Evolutionary conservation across 2,113 vertebrate genomes (phyloP), one percentile per base, ranked within the genome.

Genomic region (Tenebrosternarchus preto): DNA sequence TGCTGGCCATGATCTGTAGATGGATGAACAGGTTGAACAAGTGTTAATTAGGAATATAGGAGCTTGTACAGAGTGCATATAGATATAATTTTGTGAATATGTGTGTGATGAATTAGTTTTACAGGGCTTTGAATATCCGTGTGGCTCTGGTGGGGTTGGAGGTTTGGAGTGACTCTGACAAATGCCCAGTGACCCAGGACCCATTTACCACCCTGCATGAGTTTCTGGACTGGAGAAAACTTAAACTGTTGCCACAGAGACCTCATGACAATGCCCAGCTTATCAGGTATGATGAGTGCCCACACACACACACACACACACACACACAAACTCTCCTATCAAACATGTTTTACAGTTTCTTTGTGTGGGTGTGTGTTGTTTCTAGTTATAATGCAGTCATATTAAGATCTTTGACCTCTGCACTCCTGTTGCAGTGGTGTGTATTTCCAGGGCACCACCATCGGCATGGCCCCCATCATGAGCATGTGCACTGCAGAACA

Each of bases 381-480:
- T 64, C 25, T 0, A 46, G 5, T 22, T 24, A 24, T 16, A 53
- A 66, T 22, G 25, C 43, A 57, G 20, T 67, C 3, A 33, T 19
- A 36, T 67, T 55, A 67, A 39, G 8, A 57, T 1, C 1, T 4
- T 2, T 73, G 31, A 2, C n/a, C n/a, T 63, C 33, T 80, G 57
- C 78, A 72, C 84, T 78, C 83, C 61, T 75, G 81, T 87, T 86
- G 80, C 83, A 98, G 96, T 5, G 96, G 97, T 36, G 95, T 97
- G 29, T 96, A 95, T 86, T 99, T 98, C 92, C 96, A 98, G 88
- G 97, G 96, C 22, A 98, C 95, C 4, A 98, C 96, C 88, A 97
- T 99, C 11, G 97, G 97, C 83, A 98, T 99, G 97, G 97, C 97
- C 0, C 97, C 97, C 60, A 97, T 99, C 86, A 98, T 98, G 96